Evolutionary conservation across 30 jellyfish, hydroid and myxozoan species (phyloP).

Genomic region (Cassiopea andromeda): DNA sequence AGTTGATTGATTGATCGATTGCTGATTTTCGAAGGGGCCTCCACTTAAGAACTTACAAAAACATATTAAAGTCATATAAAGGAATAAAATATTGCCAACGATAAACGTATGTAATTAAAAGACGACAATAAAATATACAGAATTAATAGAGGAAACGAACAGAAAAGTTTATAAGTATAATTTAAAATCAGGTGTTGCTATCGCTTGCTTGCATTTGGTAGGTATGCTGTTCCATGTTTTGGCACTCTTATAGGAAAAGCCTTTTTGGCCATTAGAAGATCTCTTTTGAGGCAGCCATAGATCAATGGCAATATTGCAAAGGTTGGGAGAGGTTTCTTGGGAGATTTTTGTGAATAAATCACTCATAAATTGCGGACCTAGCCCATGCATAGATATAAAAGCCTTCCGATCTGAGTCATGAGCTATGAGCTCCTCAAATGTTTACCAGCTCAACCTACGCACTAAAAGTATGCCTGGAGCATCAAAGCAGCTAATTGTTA

Average conservation of each 20-base stretch:
- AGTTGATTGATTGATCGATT: too few species aligned
- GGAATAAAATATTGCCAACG: not conserved
- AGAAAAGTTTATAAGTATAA: not conserved
- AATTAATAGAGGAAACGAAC: not conserved
- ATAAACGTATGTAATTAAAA: not conserved
- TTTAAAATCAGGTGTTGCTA: not conserved
- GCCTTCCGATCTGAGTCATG: not conserved
- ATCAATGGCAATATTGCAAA: conserved; percentile 11
- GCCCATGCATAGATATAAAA: conserved; percentile 27
- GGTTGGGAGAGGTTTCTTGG: not conserved
- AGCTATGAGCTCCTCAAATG: conserved; percentile 7
- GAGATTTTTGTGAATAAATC: conserved; percentile 6
- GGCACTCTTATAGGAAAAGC: conserved; percentile 16
- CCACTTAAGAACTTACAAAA: conserved; percentile 9
- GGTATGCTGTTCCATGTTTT: conserved; percentile 23
- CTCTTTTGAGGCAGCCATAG: conserved; percentile 13
- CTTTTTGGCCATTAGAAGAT: conserved; percentile 8
- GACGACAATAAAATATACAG: not conserved
- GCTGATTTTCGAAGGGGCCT: not conserved
- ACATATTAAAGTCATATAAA: not conserved
- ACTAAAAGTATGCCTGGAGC: conserved; percentile 18
- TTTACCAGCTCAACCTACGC: conserved; percentile 22
- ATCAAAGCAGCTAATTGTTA: conserved; percentile 25
- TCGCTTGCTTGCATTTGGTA: conserved; percentile 16
- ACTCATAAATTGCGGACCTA: conserved; percentile 8